phyloP scores from a whole-genome alignment of 2,113 vertebrate species.

The Zootoca vivipara region DNA sequence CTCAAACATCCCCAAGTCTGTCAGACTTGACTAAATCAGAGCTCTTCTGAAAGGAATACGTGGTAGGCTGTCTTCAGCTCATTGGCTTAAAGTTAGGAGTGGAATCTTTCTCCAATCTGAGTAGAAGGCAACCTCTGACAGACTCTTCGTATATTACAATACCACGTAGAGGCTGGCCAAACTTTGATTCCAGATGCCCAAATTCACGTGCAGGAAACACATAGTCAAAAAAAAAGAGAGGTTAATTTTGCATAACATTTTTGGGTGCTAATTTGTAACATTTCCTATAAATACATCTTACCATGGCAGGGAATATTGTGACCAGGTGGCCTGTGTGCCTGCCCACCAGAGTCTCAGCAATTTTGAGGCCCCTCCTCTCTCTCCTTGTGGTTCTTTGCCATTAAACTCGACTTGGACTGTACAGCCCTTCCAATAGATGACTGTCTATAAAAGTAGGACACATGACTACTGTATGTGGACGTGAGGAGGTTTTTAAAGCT shows the following conservation, averaged over 20 bases:
- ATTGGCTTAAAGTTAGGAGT: constrained; percentile 33
- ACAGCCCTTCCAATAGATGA: too few relatives aligned
- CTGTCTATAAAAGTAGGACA: too few relatives aligned
- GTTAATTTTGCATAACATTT: background rate
- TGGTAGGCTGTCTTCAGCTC: constrained; percentile 34
- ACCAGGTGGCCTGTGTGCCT: background rate
- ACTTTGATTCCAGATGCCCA: background rate
- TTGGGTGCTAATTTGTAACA: too few relatives aligned
- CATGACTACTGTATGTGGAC: too few relatives aligned
- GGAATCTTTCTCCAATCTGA: accelerated
- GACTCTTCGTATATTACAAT: background rate
- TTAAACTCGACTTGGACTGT: background rate
- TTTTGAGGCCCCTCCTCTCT: background rate
- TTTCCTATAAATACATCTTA: background rate
- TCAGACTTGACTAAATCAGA: constrained; percentile 58
- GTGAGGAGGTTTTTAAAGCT: background rate
- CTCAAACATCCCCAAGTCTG: constrained; percentile 65
- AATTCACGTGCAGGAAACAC: background rate
- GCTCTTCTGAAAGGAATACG: constrained; percentile 54
- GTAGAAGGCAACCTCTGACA: background rate
- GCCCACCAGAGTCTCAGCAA: background rate
- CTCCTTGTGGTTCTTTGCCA: background rate
- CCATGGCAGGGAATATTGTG: background rate
- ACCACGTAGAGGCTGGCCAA: background rate
- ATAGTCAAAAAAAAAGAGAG: background rate